Base-by-base conservation (phyloP, 35 echinoderm and acorn worm species). In the Acanthaster planci region DNA sequence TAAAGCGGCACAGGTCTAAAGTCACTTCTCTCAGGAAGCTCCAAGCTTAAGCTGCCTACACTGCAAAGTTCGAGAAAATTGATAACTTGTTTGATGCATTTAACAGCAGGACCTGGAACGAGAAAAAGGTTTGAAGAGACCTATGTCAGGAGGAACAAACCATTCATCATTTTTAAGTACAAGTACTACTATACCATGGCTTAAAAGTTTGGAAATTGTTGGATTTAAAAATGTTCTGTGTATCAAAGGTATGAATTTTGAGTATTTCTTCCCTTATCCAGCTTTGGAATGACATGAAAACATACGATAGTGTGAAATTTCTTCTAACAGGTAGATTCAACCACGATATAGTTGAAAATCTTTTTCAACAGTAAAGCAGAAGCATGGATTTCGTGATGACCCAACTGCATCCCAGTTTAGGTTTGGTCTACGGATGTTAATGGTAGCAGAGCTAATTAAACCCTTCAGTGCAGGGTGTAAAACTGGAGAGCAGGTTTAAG, bases 261-360 rank as follows among this genome's bases (percentile, higher is more conserved):
- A 53, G 40, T 30, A 84, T 84, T 64, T 44, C 64, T 19, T 86
- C 59, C 51, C 10, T 86, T 12, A 39, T 47, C 8, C 17, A 86
- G 18, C 35, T 86, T 37, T 86, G 84, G 58, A 31, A 76, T 18
- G 84, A 86, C 31, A 39, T 86, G 64, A 35, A 77, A 39, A 7
- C 35, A 14, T 26, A 18, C 26, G 76, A 32, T 23, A 42, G 76
- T n/a, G 68, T 86, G 8, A 55, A 60, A 36, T 86, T 76, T 50
- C 35, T 86, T 27, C 22, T 86, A 8, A 86, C 84, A 77, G 19
- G 55, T 0, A 72, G 84, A n/a, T 60, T 86, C 64, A 86, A 86
- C 68, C 84, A 86, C 37, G 84, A 76, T 75, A 19, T 86, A 51
- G 84, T 86, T 18, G 84, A 86, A 30, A 86, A 86, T 7, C 55